Conservation (phyloP, 2,797 vertebrate genomes). For the Pangasius mekongensis region DNA sequence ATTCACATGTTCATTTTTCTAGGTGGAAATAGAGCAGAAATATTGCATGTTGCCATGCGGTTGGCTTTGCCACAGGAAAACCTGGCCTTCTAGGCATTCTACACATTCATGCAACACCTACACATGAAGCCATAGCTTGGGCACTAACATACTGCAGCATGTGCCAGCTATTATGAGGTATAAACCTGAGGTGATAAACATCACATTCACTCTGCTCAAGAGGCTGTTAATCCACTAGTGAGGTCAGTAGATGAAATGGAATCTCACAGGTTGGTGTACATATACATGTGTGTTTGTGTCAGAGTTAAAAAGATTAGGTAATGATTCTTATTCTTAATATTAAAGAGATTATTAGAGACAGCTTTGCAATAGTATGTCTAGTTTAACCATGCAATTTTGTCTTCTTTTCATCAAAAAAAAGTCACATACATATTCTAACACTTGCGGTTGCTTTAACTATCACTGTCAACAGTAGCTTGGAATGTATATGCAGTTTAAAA, state of each 20-base stretch:
- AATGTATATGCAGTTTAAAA: constrained; percentile 25
- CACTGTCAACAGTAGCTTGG: not conserved
- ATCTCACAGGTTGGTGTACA: not conserved
- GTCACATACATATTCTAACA: not conserved
- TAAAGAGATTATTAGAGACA: not conserved
- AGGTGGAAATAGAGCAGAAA: constrained; percentile 24
- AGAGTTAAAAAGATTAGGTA: not conserved
- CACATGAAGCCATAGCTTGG: constrained; percentile 49
- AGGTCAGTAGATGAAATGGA: constrained; percentile 15
- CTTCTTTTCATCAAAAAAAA: constrained; percentile 31
- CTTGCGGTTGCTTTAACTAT: not conserved
- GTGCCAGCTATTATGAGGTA: constrained; percentile 69
- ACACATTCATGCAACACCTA: constrained; percentile 40
- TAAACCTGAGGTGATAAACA: constrained; percentile 71
- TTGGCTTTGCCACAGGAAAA: constrained; percentile 36
- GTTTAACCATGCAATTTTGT: constrained; percentile 21
- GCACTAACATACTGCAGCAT: constrained; percentile 59
- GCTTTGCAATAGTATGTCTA: constrained; percentile 20
- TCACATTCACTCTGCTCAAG: constrained; percentile 52
- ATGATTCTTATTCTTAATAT: not conserved
- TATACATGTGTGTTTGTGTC: not conserved
- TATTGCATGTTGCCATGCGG: constrained; percentile 28
- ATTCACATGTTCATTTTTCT: constrained; percentile 17
- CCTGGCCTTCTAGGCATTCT: constrained; percentile 35
- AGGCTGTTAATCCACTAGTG: constrained; percentile 1